Evolutionary conservation across 2,888 invertebrate species (phyloP), one percentile per base, ranked within the genome.

Genomic region (Dryocosmus kuriphilus): DNA sequence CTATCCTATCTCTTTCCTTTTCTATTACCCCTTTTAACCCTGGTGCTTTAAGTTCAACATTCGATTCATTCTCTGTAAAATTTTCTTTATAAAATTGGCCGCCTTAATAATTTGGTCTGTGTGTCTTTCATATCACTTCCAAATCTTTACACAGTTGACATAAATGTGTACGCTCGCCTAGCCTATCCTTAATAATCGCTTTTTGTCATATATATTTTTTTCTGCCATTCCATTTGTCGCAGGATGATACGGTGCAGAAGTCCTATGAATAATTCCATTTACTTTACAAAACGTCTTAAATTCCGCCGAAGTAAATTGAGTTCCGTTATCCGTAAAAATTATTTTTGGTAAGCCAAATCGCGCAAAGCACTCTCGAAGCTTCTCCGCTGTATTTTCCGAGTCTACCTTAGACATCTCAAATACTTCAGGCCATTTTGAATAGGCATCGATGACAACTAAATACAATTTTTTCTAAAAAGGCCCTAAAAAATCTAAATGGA

Each of bases 361-460:
- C 16, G 81, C 77, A 55, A 85, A 80, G 65, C 77, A 81, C 30
- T 81, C 80, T n/a, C 78, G 76, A 19, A 86, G 74, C 55, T 65
- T 62, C 11, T 79, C 74, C 8, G 83, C 78, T 0, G 83, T 83
- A 0, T 9, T 32, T 55, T 63, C 61, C 1, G 82, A 75, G 46
- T 81, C 80, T 0, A 77, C 82, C 22, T 76, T 75, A 1, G 19
- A 19, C 84, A 85, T 81, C 11, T 79, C 76, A 22, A 75, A 76
- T 0, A 87, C 78, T 67, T 87, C 85, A 0, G 84, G 77, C 85
- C 84, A 85, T 35, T 85, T 85, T 0, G 82, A 82, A 62, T 77
- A 82, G 8, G 84, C 71, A 60, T 86, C 85, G 3, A 83, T 73
- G 9, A 86, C 65, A 7, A 86, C 8, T 22, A 86, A 61, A 77